Base-by-base conservation (phyloP, 2,888 invertebrate genomes). In the Minunthozetes semirufus region DNA sequence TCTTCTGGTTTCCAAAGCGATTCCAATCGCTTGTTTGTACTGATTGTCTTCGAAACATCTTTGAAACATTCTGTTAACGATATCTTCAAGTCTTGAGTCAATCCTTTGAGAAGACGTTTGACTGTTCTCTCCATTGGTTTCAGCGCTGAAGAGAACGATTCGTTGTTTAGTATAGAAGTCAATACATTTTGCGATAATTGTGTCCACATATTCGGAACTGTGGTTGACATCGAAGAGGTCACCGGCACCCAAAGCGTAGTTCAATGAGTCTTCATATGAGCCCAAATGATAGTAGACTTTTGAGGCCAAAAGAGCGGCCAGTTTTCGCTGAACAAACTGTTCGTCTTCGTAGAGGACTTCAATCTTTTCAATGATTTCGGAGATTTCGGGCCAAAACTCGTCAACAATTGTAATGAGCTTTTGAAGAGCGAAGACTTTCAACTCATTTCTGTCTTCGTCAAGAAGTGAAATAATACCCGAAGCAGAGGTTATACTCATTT, bases 311-410 rank as follows among this genome's bases (percentile, higher is more conserved):
- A 99, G 87, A 38, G 98, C 97, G 72, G 99, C 98, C 73, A 97
- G 85, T 81, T 95, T 90, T 81, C 93, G 91, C 82, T 96, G 92
- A 79, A 82, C 81, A 83, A 99, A 92, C 50, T 85, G 86, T 81
- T 91, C 89, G 82, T 97, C 94, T 85, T 98, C 98, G 81, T 96
- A 93, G 38, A 99, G 86, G 82, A 94, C 93, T 86, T 99, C 98
- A 81, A 98, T 96, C 85, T 95, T 97, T 81, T 93, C 93, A 80
- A 98, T 94, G 17, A 95, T 93, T 84, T 98, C 97, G 0, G 96
- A 95, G 80, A 98, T 97, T 86, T 98, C 97, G 11, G 97, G 94
- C 97, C 97, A 98, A 85, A 98, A 98, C 82, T 94, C 93, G 83
- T 97, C 94, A 0, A 97, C 96, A 81, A 98, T 93, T 81, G 88